Evolutionary conservation across 2,888 invertebrate genomes (phyloP).

Genomic region (Siphlonurus alternatus): DNA sequence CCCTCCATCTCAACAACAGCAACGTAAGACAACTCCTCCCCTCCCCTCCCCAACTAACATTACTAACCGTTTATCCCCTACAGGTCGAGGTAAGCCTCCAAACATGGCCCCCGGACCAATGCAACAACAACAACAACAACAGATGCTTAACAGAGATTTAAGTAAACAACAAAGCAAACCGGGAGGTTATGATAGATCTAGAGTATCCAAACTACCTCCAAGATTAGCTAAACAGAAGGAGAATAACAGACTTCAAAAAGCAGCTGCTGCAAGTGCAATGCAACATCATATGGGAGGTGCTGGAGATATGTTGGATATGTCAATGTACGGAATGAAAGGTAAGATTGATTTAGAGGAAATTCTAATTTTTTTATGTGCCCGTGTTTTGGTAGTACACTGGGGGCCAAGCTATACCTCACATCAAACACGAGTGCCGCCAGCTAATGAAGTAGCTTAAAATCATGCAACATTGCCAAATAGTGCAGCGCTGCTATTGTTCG

Average conservation of each 20-base stretch:
- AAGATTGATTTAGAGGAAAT: too few relatives aligned
- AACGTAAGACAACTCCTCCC: background rate
- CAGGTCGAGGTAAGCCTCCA: too few relatives aligned
- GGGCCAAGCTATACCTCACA: too few relatives aligned
- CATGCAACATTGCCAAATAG: too few relatives aligned
- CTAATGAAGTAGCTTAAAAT: too few relatives aligned
- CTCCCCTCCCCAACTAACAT: background rate
- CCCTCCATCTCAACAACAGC: too few relatives aligned
- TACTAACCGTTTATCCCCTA: too few relatives aligned
- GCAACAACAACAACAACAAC: background rate
- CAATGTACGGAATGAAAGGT: background rate
- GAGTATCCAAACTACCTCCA: constrained; percentile 37
- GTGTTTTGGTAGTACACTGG: too few relatives aligned
- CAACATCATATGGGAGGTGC: constrained; percentile 22
- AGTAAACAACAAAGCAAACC: background rate
- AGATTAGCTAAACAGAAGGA: constrained; percentile 60
- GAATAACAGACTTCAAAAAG: constrained; percentile 32
- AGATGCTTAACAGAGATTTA: background rate
- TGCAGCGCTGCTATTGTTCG: too few relatives aligned
- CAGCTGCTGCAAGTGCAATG: constrained; percentile 6
- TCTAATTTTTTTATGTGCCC: too few relatives aligned
- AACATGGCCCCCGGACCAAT: background rate
- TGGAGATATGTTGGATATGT: constrained; percentile 4
- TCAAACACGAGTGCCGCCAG: too few relatives aligned
- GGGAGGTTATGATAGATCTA: background rate